Evolutionary conservation across 2,797 vertebrate species (phyloP).

Genomic region (Melanitta fusca): DNA sequence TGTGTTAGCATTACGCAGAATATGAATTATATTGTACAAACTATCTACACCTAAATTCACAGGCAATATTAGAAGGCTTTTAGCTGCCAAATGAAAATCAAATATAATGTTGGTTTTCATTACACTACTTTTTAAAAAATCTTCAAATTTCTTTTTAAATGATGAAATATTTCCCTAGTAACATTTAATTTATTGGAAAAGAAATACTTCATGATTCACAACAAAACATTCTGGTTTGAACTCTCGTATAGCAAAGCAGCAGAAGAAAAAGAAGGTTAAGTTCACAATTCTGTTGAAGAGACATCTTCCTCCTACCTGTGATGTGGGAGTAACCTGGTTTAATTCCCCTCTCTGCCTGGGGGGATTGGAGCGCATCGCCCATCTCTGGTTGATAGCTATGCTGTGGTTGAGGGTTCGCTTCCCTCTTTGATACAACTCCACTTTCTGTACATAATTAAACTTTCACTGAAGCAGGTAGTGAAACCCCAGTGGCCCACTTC

Average conservation of each 20-base stretch:
- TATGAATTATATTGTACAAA: neutral
- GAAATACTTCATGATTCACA: neutral
- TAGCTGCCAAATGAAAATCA: neutral
- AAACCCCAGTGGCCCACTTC: slow-evolving; percentile 60
- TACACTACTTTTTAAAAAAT: neutral
- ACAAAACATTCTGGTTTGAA: neutral
- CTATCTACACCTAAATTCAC: neutral
- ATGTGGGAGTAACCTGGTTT: slow-evolving; percentile 59
- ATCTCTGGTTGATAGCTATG: neutral
- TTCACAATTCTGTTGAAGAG: slow-evolving; percentile 22
- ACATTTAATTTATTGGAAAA: neutral
- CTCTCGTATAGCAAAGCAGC: neutral
- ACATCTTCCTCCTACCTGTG: neutral
- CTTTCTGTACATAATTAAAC: slow-evolving; percentile 38
- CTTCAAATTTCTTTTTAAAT: neutral
- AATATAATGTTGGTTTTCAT: neutral
- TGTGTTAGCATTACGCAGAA: neutral
- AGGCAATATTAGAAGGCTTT: neutral
- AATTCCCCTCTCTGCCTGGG: slow-evolving; percentile 41
- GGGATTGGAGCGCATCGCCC: neutral
- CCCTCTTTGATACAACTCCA: neutral
- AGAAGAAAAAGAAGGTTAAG: slow-evolving; percentile 34
- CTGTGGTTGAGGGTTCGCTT: neutral
- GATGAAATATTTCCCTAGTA: neutral
- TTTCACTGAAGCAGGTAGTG: slow-evolving; percentile 11